phyloP scores from a whole-genome alignment of 2,888 invertebrate genomes.

The Cecidostiba fungosa region DNA sequence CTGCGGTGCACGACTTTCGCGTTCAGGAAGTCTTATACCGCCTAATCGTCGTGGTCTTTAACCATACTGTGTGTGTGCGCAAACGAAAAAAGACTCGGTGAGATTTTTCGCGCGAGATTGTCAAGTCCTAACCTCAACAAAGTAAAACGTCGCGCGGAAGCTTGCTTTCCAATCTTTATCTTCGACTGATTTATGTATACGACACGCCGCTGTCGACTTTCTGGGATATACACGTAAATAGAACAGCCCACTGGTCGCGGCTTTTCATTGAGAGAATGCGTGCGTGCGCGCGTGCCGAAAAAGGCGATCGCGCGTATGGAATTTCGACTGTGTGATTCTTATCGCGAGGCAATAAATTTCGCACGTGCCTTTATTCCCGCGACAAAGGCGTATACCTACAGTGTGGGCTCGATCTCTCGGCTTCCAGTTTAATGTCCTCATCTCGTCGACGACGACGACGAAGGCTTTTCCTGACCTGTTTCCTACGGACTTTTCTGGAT shows the following conservation, averaged over 20 bases:
- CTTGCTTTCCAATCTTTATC: neutral
- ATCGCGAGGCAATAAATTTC: slow-evolving; percentile 25
- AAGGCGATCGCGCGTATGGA: slow-evolving; percentile 20
- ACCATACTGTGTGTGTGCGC: neutral
- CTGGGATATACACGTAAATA: neutral
- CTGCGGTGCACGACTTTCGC: neutral
- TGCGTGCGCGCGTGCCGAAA: neutral
- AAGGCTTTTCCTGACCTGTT: neutral
- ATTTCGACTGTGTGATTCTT: slow-evolving; percentile 22
- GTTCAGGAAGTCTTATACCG: neutral
- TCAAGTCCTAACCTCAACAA: neutral
- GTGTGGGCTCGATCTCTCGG: neutral
- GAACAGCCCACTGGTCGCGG: neutral
- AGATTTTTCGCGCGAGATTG: slow-evolving; percentile 7
- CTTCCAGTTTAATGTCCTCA: neutral
- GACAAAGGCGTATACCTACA: slow-evolving; percentile 10
- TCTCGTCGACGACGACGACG: neutral
- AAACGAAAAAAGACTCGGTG: neutral
- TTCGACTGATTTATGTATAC: neutral
- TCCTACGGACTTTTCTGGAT: neutral
- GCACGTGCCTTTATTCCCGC: slow-evolving; percentile 26
- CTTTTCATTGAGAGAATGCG: neutral
- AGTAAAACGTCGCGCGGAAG: neutral
- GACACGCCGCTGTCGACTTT: neutral
- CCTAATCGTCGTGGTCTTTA: neutral